These are phyloP conservation scores for Formica selysi DNA, from an alignment of 1,140 invertebrate genomes.

Conservation along the genomic window DNA sequence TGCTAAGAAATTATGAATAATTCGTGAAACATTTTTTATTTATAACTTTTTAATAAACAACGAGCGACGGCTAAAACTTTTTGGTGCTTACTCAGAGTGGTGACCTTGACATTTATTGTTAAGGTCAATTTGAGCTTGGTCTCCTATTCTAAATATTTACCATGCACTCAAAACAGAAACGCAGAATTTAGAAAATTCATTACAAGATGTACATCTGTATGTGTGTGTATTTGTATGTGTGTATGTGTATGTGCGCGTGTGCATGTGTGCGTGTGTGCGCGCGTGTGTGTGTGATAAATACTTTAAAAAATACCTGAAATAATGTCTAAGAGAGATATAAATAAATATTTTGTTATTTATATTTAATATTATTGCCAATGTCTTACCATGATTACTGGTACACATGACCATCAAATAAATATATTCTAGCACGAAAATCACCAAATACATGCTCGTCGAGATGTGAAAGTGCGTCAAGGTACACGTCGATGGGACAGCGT, in stretches of 20 bases:
- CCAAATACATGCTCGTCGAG: background rate
- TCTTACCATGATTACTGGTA: conserved; percentile 59
- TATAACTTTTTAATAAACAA: too few species aligned
- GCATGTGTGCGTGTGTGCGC: too few species aligned
- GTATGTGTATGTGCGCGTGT: too few species aligned
- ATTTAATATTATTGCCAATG: background rate
- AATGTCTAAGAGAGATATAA: background rate
- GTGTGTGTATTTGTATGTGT: too few species aligned
- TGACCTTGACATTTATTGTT: too few species aligned
- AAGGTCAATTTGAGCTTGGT: too few species aligned
- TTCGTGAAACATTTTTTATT: too few species aligned
- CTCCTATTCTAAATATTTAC: too few species aligned
- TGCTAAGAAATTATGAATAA: too few species aligned
- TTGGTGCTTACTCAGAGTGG: too few species aligned
- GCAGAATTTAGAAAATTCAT: background rate
- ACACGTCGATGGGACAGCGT: conserved; percentile 47
- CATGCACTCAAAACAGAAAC: background rate
- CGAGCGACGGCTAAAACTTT: too few species aligned
- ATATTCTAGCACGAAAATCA: conserved; percentile 7
- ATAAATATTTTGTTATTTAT: background rate
- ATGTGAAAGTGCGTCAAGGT: background rate
- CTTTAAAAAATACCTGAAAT: background rate
- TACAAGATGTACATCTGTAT: background rate
- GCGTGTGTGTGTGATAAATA: background rate
- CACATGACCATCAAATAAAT: conserved; percentile 12